Percentiles rank a stretch among this genome's conserved stretches.
These are phyloP conservation scores for Montipora efflorescens DNA, from an alignment of 64 coral and sea anemone genomes.

Conservation along the genomic window DNA sequence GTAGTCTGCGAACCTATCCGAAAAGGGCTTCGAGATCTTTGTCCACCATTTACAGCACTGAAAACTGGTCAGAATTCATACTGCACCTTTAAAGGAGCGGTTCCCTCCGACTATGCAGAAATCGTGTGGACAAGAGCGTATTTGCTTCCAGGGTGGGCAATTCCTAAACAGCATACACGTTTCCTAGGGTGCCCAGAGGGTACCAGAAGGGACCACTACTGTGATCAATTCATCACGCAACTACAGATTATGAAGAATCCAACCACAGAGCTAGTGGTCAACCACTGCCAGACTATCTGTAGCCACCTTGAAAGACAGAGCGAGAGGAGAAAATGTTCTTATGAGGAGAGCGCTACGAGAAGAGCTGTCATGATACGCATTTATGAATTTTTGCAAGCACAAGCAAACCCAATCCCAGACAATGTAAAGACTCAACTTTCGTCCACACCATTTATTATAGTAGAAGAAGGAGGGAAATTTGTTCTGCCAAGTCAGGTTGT, in stretches of 20 bases:
- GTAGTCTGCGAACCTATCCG: neutral
- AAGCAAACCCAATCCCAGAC: neutral
- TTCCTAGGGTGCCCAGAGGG: neutral
- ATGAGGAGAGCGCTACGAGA: neutral
- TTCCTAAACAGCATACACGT: neutral
- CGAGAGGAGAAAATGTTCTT: neutral
- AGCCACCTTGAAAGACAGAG: neutral
- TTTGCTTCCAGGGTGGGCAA: constrained; percentile 13
- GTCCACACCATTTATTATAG: neutral
- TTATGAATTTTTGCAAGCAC: constrained; percentile 35
- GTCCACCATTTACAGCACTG: neutral
- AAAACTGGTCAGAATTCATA: neutral
- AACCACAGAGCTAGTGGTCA: constrained; percentile 8
- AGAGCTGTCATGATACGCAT: constrained; percentile 19
- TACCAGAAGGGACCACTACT: neutral
- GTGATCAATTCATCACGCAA: neutral
- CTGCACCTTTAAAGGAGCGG: constrained; percentile 33
- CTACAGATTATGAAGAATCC: constrained; percentile 18
- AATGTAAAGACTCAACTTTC: neutral
- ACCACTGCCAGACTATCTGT: constrained; percentile 34
- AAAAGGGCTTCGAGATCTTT: neutral
- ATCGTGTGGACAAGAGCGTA: constrained; percentile 49
- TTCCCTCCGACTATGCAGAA: neutral
- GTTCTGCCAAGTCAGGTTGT: constrained; percentile 45
- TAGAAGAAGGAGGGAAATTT: constrained; percentile 33